These are phyloP conservation scores for Thinocorus orbignyianus DNA, from an alignment of 2,113 vertebrate species.

Conservation along the genomic window DNA sequence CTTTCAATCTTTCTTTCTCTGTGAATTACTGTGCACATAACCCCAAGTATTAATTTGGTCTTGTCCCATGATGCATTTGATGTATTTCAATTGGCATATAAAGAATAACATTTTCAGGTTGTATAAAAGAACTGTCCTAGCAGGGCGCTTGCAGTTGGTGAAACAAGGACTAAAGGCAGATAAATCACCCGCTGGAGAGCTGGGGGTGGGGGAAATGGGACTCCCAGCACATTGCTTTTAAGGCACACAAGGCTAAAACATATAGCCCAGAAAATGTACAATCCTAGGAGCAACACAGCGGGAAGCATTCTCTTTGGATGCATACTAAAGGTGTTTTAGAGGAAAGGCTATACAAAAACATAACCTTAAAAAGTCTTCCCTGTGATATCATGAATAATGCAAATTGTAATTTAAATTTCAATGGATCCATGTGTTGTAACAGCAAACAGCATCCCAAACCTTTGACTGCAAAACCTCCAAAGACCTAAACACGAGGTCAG, in stretches of 20 bases:
- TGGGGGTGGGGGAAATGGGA: not conserved
- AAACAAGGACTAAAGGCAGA: constrained; percentile 4
- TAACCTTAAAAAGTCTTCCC: not conserved
- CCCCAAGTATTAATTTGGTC: constrained; percentile 59
- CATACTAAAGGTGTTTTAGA: not conserved
- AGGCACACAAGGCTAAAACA: not conserved
- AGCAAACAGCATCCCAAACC: not conserved
- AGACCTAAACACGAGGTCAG: not conserved
- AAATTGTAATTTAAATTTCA: not conserved
- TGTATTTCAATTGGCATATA: constrained; percentile 19
- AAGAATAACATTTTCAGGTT: constrained; percentile 27
- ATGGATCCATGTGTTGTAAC: not conserved
- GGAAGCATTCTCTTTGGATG: not conserved
- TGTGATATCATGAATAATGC: not conserved
- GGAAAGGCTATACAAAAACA: not conserved
- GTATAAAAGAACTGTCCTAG: not conserved
- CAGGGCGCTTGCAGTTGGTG: constrained; percentile 25
- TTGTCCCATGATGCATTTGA: constrained; percentile 14
- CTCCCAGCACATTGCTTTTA: not conserved
- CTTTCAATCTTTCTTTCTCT: constrained; percentile 24
- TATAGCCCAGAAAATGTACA: not conserved
- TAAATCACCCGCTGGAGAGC: not conserved
- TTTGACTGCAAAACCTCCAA: not conserved
- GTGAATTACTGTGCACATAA: constrained; percentile 33
- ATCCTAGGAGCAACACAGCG: not conserved